These are phyloP conservation scores for Pygmarrhopalites habei DNA, from an alignment of 1,140 invertebrate genomes.

Conservation along the genomic window DNA sequence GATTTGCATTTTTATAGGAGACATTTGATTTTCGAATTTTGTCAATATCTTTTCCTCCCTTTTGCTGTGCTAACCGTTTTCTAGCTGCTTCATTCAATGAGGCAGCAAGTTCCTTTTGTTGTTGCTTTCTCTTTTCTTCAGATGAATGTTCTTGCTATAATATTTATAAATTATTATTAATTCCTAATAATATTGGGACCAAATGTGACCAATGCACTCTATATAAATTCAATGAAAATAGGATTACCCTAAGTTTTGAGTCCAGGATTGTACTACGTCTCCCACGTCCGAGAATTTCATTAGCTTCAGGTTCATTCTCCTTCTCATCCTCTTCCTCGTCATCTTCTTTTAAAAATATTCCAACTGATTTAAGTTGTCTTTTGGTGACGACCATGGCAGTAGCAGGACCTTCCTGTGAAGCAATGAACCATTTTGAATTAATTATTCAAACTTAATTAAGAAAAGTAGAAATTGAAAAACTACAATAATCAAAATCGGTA, in stretches of 20 bases:
- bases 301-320: slow-evolving; percentile 53
- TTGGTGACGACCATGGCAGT: slow-evolving; percentile 84
- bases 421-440: neutral
- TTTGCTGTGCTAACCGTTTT: slow-evolving; percentile 80
- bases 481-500: slow-evolving; percentile 26
- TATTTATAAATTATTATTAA: slow-evolving; percentile 1
- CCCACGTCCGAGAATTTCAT: slow-evolving; percentile 65
- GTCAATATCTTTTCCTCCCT: slow-evolving; percentile 75
- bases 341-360: slow-evolving; percentile 87
- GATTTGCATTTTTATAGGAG: slow-evolving; percentile 85
- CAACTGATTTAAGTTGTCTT: slow-evolving; percentile 92
- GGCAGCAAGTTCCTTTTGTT: slow-evolving; percentile 90
- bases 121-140: slow-evolving; percentile 93
- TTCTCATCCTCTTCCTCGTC: slow-evolving; percentile 70
- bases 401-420: slow-evolving; percentile 63
- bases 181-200: too few species aligned
- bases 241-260: slow-evolving; percentile 84
- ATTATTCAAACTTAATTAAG: neutral
- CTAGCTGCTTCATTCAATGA: slow-evolving; percentile 87
- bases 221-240: too few species aligned
- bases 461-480: slow-evolving; percentile 16
- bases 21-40: slow-evolving; percentile 88
- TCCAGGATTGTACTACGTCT: slow-evolving; percentile 90
- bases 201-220: too few species aligned
- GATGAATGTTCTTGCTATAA: slow-evolving; percentile 77